phyloP scores from a whole-genome alignment of 1,140 invertebrate species.

The Drosophila carrolli region DNA sequence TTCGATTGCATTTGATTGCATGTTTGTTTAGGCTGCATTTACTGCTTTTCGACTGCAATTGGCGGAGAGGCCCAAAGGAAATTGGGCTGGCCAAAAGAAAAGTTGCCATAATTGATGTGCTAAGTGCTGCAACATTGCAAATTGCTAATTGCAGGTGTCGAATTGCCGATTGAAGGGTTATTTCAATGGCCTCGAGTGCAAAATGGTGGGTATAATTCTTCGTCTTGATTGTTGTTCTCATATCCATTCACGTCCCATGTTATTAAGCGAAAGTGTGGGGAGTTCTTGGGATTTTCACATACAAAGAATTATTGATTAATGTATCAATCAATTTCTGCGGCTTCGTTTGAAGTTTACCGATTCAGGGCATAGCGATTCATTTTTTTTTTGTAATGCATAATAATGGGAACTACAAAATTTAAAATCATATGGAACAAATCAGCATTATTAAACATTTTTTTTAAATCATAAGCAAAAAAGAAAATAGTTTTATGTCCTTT shows the following conservation, averaged over 20 bases:
- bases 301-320: conserved; percentile 30
- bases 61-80: conserved; percentile 56
- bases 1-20: conserved; percentile 82
- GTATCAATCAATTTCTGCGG: conserved; percentile 21
- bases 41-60: conserved; percentile 56
- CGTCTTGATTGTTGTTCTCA: conserved; percentile 6
- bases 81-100: conserved; percentile 46
- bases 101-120: conserved; percentile 60
- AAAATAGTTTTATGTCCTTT: no score
- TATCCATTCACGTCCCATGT: conserved; percentile 4
- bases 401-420: background rate
- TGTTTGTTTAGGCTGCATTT: conserved; percentile 60
- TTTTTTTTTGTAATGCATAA: background rate
- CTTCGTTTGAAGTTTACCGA: background rate
- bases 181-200: conserved; percentile 14
- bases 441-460: no score
- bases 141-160: conserved; percentile 66
- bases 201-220: conserved; percentile 19
- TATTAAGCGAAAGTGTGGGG: background rate
- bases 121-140: conserved; percentile 45
- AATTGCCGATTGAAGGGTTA: conserved; percentile 62
- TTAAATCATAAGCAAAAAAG: no score
- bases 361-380: background rate
- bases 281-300: background rate
- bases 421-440: background rate